phyloP scores from a whole-genome alignment of 2,113 vertebrate genomes.

The Gadus chalcogrammus region DNA sequence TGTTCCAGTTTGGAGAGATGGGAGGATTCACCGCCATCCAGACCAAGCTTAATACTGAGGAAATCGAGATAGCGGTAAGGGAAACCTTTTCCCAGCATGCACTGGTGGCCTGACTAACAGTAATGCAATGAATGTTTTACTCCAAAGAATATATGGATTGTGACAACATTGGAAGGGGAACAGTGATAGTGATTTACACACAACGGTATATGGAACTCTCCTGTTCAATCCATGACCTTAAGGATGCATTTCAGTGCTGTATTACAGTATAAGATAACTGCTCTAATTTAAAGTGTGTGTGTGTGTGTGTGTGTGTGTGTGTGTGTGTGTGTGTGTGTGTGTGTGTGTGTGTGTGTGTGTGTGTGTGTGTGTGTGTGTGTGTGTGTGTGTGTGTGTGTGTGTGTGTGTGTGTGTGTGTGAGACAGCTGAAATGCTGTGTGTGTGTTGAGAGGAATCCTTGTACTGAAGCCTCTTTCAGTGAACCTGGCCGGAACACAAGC shows the following conservation, averaged over 20 bases:
- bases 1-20: constrained; percentile 90
- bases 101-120: no score
- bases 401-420: constrained; percentile 41
- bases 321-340: constrained; percentile 41
- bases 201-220: no score
- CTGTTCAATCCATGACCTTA: no score
- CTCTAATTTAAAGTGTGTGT: constrained; percentile 43
- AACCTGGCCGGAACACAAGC: constrained; percentile 52
- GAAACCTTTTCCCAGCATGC: background rate
- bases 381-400: background rate
- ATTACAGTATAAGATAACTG: background rate
- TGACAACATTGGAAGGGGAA: no score
- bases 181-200: no score
- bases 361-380: background rate
- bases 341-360: constrained; percentile 34
- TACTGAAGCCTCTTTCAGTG: constrained; percentile 50
- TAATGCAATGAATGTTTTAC: no score
- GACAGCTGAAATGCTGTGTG: constrained; percentile 52
- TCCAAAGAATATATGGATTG: no score
- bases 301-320: background rate
- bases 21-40: constrained; percentile 96
- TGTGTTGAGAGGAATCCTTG: constrained; percentile 59
- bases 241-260: no score
- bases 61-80: constrained; percentile 95
- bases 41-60: constrained; percentile 88